Percentiles rank a stretch among this genome's conserved stretches.
Conservation (phyloP, 2,797 vertebrate species). For the Macropodus opercularis region DNA sequence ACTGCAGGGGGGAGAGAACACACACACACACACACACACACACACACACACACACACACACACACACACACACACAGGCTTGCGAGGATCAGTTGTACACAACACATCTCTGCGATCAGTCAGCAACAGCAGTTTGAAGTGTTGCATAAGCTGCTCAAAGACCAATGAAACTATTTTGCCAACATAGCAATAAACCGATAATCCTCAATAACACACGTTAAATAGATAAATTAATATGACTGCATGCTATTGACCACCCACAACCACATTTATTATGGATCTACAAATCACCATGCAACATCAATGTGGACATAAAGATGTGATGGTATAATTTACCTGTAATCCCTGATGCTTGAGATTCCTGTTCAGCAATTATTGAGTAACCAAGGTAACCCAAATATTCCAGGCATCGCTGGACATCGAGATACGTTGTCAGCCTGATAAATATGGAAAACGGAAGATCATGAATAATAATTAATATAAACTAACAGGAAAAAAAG, state of each 20-base stretch:
- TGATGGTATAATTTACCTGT: conserved; percentile 80
- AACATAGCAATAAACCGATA: no score
- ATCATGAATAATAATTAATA: neutral
- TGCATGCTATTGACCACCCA: fast-evolving
- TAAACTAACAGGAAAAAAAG: no score
- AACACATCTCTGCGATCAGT: conserved; percentile 14
- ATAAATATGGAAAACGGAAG: neutral
- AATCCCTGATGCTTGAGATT: conserved; percentile 92
- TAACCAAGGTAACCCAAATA: conserved; percentile 96
- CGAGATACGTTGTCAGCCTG: conserved; percentile 93
- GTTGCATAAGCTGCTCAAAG: neutral
- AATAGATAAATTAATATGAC: neutral
- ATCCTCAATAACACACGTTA: neutral
- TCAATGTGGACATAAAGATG: neutral
- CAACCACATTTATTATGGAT: neutral
- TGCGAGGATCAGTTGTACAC: conserved; percentile 42
- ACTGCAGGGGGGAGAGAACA: conserved; percentile 76
- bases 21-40: neutral
- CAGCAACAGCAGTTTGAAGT: conserved; percentile 7
- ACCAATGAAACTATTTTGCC: no score
- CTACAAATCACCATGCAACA: neutral
- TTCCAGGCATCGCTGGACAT: conserved; percentile 94
- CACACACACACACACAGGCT: no score
- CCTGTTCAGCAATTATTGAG: conserved; percentile 94
- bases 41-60: no score